phyloP scores from a whole-genome alignment of 2,888 invertebrate species.

The Lamellibrachia columna region DNA sequence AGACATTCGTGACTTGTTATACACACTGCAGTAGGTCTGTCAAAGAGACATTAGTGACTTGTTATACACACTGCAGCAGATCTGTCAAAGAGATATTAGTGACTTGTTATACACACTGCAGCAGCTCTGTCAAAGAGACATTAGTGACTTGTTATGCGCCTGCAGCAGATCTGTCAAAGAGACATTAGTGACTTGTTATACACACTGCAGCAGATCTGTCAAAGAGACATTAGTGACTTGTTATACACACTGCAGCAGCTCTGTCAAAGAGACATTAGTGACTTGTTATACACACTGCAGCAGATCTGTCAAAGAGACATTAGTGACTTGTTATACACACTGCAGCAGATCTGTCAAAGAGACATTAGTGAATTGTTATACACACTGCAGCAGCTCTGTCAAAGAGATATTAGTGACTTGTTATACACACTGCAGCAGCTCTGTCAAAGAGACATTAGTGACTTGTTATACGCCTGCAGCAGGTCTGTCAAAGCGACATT shows the following conservation, averaged over 20 bases:
- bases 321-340: not conserved
- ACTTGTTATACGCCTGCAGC: not conserved
- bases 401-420: not conserved
- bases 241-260: too few relatives aligned
- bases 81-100: not conserved
- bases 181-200: not conserved
- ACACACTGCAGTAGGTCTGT: conserved; percentile 72
- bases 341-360: conserved; percentile 72
- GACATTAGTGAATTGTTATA: not conserved
- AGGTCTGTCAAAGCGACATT: not conserved
- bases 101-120: too few relatives aligned
- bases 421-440: too few relatives aligned
- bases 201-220: conserved; percentile 73
- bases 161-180: too few relatives aligned
- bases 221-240: not conserved
- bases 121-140: not conserved
- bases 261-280: too few relatives aligned
- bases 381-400: not conserved
- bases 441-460: not conserved
- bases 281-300: conserved; percentile 63
- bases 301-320: conserved; percentile 69
- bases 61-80: not conserved
- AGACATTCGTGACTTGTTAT: not conserved
- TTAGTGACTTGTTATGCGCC: not conserved
- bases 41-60: not conserved